These are phyloP conservation scores for Palloptera scutellata DNA, from an alignment of 2,888 invertebrate species.

Conservation along the genomic window DNA sequence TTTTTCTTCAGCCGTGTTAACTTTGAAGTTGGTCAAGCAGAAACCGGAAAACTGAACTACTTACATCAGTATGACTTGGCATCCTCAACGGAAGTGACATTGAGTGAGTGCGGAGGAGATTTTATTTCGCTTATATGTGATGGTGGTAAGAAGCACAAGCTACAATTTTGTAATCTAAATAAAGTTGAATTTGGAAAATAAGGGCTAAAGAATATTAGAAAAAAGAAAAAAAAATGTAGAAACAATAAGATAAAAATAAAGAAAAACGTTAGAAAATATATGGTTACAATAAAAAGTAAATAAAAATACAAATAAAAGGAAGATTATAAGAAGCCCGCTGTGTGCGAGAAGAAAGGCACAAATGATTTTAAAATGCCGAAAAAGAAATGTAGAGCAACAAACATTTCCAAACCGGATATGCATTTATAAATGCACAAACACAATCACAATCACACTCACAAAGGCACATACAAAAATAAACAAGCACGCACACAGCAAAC, in stretches of 20 bases:
- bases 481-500: background rate
- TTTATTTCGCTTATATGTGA: too few species aligned
- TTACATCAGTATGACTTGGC: conserved; percentile 40
- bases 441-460: too few species aligned
- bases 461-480: too few species aligned
- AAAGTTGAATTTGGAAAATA: background rate
- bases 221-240: background rate
- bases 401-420: background rate
- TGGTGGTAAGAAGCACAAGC: background rate
- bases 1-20: conserved; percentile 27
- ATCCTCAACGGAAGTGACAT: conserved; percentile 53
- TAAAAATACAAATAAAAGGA: conserved; percentile 13
- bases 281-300: conserved; percentile 6
- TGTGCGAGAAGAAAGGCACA: background rate
- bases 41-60: conserved; percentile 32
- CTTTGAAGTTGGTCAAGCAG: conserved; percentile 34
- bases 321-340: conserved; percentile 7
- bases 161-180: conserved; percentile 2
- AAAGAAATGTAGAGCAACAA: background rate
- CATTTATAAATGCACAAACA: background rate
- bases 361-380: background rate
- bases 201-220: background rate
- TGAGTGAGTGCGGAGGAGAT: conserved; percentile 24
- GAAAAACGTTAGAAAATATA: conserved; percentile 2
- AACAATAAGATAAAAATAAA: conserved; percentile 7